These are phyloP conservation scores for Ennomos erosarius DNA, from an alignment of 2,888 invertebrate genomes.

Conservation along the genomic window DNA sequence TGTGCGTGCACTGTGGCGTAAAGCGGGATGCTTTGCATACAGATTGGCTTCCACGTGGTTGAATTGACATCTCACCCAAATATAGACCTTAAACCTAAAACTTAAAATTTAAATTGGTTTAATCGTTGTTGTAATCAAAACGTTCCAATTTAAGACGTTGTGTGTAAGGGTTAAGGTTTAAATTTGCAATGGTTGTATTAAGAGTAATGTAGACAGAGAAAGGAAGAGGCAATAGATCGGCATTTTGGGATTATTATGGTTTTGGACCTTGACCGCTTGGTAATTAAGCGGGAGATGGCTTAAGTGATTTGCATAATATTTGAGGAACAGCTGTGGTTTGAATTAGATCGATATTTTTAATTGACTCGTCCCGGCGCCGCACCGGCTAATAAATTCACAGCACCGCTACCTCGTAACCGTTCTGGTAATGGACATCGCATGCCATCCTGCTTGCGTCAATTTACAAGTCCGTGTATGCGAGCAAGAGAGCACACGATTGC, in stretches of 20 bases:
- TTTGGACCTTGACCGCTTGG: slow-evolving; percentile 13
- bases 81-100: slow-evolving; percentile 11
- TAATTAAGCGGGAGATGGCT: slow-evolving; percentile 4
- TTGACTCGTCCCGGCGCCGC: slow-evolving; percentile 27
- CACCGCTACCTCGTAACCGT: too few species aligned
- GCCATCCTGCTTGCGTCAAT: too few species aligned
- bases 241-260: slow-evolving; percentile 16
- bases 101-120: background rate
- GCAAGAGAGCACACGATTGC: too few species aligned
- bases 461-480: too few species aligned
- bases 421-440: too few species aligned
- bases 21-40: slow-evolving; percentile 57
- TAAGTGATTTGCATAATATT: slow-evolving; percentile 2
- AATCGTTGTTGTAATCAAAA: background rate
- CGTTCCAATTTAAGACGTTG: background rate
- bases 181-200: background rate
- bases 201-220: background rate
- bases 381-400: too few species aligned
- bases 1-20: slow-evolving; percentile 33
- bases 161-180: background rate
- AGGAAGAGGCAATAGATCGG: slow-evolving; percentile 3
- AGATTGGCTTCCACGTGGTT: slow-evolving; percentile 43
- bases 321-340: background rate
- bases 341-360: slow-evolving; percentile 2
- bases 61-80: slow-evolving; percentile 35